Evolutionary conservation across 2,113 vertebrate species (phyloP).

Genomic region (Odobenus rosmarus): DNA sequence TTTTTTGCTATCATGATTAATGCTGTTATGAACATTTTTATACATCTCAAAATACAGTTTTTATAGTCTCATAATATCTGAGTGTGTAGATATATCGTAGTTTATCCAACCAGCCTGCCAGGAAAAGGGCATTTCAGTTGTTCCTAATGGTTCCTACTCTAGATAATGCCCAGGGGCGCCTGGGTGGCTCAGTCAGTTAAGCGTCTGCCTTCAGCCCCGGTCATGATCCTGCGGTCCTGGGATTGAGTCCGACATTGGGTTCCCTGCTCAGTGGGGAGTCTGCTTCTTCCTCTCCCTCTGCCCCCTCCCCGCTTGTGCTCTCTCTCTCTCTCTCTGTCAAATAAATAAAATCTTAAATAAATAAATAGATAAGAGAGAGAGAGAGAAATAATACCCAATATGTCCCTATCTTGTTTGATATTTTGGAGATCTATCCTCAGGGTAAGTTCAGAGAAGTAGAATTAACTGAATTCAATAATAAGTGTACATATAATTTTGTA

Average conservation of each 20-base stretch:
- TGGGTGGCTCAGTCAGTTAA: background rate
- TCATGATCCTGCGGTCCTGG: no score
- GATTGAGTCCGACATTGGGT: no score
- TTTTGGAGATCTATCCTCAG: background rate
- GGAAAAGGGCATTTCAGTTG: background rate
- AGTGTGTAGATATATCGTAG: background rate
- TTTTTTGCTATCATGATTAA: background rate
- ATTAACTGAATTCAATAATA: background rate
- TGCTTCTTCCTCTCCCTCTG: no score
- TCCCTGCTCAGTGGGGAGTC: no score
- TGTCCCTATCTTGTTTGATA: background rate
- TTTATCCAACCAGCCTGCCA: background rate
- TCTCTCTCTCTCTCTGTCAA: no score
- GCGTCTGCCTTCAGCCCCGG: no score
- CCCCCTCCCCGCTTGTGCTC: no score
- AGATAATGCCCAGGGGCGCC: background rate
- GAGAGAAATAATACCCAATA: no score
- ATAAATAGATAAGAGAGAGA: no score
- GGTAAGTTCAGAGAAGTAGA: background rate
- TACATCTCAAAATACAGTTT: background rate
- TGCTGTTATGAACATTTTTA: background rate
- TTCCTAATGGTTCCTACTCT: background rate
- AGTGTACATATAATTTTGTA: background rate
- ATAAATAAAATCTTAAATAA: no score
- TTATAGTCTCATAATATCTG: background rate